phyloP scores from a whole-genome alignment of 2,797 vertebrate genomes.

The Ptychobarbus kaznakovi region DNA sequence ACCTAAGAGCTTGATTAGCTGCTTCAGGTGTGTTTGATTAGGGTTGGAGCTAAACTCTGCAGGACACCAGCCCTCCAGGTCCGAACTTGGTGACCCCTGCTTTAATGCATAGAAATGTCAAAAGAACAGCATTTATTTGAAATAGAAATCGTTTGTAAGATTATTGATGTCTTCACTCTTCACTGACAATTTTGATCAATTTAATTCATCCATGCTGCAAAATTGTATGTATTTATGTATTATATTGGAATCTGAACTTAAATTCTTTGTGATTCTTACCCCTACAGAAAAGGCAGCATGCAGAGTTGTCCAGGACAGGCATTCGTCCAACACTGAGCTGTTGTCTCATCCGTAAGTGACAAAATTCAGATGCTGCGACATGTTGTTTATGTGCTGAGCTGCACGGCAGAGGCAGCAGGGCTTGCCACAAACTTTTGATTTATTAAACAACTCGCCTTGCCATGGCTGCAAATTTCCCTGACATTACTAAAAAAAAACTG shows the following conservation, averaged over 20 bases:
- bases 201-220: not conserved
- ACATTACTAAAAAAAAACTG: slow-evolving; percentile 59
- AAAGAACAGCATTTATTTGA: not conserved
- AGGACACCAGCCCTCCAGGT: too few relatives aligned
- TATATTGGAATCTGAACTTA: not conserved
- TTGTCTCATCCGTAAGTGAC: slow-evolving; percentile 64
- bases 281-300: not conserved
- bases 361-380: slow-evolving; percentile 59
- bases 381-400: slow-evolving; percentile 69
- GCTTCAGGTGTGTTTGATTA: too few relatives aligned
- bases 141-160: not conserved
- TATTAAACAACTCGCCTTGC: slow-evolving; percentile 74
- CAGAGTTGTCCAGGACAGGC: slow-evolving; percentile 13
- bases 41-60: too few relatives aligned
- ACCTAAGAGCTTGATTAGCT: too few relatives aligned
- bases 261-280: not conserved
- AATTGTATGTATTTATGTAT: not conserved
- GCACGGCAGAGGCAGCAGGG: slow-evolving; percentile 48
- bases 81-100: too few relatives aligned
- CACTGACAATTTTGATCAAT: not conserved
- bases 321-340: slow-evolving; percentile 46
- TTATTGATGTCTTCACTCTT: not conserved
- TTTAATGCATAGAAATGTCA: not conserved
- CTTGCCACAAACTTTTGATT: slow-evolving; percentile 70
- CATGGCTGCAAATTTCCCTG: slow-evolving; percentile 67